These are phyloP conservation scores for Peucedramus taeniatus DNA, from an alignment of 2,113 vertebrate genomes.

Conservation along the genomic window DNA sequence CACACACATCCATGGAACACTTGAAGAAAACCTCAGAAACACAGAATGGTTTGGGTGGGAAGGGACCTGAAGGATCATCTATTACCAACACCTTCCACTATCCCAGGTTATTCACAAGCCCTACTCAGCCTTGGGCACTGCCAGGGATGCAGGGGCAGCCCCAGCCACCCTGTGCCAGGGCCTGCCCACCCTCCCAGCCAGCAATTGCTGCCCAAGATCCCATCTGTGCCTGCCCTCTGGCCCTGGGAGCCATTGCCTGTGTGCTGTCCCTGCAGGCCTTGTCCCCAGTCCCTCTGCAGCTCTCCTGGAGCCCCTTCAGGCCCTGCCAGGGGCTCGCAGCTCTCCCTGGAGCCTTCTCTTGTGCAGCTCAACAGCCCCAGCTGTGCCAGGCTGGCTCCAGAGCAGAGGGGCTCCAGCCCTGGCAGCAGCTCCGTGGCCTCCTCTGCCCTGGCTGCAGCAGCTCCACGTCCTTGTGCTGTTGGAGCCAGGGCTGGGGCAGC, in stretches of 20 bases:
- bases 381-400: neutral
- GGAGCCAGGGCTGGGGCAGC: neutral
- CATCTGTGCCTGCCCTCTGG: neutral
- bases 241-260: neutral
- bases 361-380: neutral
- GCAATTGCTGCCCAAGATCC: neutral
- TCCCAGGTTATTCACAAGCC: accelerated
- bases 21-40: neutral
- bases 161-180: neutral
- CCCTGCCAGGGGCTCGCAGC: neutral
- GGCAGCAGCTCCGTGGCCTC: neutral
- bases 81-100: accelerated
- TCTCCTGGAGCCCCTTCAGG: neutral
- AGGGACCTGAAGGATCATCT: neutral
- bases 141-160: neutral
- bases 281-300: neutral
- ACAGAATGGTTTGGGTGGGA: neutral
- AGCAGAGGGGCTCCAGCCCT: neutral
- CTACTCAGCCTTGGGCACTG: accelerated
- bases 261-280: neutral
- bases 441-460: neutral
- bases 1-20: accelerated
- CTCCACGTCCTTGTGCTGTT: neutral
- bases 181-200: neutral
- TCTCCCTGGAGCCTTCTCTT: neutral